Percentiles rank a stretch among this genome's conserved stretches.
Evolutionary conservation across 2,113 vertebrate species (phyloP).

Genomic region (Chascanopsetta lugubris): DNA sequence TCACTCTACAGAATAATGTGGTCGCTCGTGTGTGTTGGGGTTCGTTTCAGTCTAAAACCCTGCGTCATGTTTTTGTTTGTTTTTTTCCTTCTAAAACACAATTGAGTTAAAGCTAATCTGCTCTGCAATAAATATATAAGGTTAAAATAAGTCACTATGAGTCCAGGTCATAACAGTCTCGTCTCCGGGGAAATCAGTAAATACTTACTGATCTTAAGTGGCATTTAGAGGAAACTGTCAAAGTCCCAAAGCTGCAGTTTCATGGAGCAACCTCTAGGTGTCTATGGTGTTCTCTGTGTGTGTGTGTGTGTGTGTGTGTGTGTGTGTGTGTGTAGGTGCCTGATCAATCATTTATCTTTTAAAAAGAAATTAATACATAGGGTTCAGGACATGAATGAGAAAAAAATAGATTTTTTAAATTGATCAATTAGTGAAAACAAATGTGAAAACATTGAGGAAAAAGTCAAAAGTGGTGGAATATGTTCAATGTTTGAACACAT

Average conservation of each 20-base stretch:
- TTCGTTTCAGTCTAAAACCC: slow-evolving; percentile 11
- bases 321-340: too few relatives aligned
- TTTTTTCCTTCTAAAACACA: slow-evolving; percentile 26
- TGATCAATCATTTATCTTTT: too few relatives aligned
- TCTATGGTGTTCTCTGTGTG: slow-evolving; percentile 58
- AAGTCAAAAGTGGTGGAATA: too few relatives aligned
- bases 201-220: too few relatives aligned
- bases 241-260: slow-evolving; percentile 37
- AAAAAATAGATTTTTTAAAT: too few relatives aligned
- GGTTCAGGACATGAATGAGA: too few relatives aligned
- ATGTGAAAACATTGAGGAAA: too few relatives aligned
- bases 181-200: slow-evolving; percentile 57
- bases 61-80: slow-evolving; percentile 29
- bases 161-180: slow-evolving; percentile 49
- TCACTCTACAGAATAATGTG: slow-evolving; percentile 35
- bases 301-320: too few relatives aligned
- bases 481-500: too few relatives aligned
- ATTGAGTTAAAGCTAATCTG: slow-evolving; percentile 61
- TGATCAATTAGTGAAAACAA: too few relatives aligned
- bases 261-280: slow-evolving; percentile 48
- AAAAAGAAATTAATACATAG: too few relatives aligned
- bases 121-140: slow-evolving; percentile 60
- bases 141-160: slow-evolving; percentile 29
- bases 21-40: slow-evolving; percentile 1
- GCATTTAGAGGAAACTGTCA: too few relatives aligned